phyloP scores from a whole-genome alignment of 2,888 invertebrate genomes.

The Leptopterna dolabrata region DNA sequence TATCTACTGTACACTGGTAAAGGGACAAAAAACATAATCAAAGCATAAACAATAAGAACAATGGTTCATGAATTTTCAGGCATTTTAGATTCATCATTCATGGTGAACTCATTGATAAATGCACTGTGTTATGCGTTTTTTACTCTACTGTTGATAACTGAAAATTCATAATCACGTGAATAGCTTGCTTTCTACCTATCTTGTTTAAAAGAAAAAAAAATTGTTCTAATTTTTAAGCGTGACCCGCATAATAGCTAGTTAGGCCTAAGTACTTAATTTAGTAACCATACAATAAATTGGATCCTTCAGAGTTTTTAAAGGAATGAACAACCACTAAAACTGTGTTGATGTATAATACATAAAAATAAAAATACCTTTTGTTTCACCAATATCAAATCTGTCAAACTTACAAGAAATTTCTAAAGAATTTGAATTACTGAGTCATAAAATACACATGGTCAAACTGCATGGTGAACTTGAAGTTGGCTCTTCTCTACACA shows the following conservation, averaged over 20 bases:
- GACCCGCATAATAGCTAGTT: background rate
- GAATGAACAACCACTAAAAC: background rate
- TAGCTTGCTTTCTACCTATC: background rate
- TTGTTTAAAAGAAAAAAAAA: background rate
- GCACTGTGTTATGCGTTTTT: background rate
- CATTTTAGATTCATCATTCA: background rate
- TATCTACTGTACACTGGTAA: constrained; percentile 19
- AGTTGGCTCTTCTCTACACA: background rate
- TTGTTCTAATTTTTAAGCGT: background rate
- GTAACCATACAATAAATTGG: background rate
- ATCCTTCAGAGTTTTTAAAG: background rate
- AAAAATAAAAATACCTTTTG: background rate
- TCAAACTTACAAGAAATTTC: background rate
- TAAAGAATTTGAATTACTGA: background rate
- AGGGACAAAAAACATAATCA: constrained; percentile 1
- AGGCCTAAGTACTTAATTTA: background rate
- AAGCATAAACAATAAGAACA: background rate
- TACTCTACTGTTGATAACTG: background rate
- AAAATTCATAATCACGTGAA: background rate
- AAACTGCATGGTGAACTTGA: background rate
- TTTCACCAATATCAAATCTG: background rate
- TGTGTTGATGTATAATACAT: background rate
- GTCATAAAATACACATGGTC: background rate
- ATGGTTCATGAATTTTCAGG: background rate
- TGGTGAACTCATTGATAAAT: background rate